Conservation (phyloP, 2,797 vertebrate genomes). For the Leuciscus waleckii region DNA sequence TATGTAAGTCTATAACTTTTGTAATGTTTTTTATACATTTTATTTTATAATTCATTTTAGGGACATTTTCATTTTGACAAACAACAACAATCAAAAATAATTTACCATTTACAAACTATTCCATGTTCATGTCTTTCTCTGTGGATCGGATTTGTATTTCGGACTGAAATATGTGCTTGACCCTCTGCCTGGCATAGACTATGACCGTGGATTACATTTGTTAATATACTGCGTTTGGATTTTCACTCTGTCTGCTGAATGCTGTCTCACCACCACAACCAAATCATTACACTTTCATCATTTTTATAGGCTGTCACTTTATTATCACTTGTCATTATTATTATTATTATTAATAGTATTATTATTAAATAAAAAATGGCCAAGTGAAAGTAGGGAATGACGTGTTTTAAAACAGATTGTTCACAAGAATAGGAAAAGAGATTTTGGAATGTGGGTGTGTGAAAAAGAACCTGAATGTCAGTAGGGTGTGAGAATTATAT, state of each 20-base stretch:
- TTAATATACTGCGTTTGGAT: too few relatives aligned
- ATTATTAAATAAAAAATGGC: neutral
- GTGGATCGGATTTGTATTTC: too few relatives aligned
- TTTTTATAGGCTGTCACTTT: neutral
- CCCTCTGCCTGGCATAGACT: too few relatives aligned
- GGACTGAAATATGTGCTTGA: too few relatives aligned
- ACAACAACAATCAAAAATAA: neutral
- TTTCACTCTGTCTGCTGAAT: too few relatives aligned
- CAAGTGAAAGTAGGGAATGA: neutral
- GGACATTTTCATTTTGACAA: neutral
- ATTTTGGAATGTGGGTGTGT: slow-evolving; percentile 33
- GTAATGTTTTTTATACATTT: neutral
- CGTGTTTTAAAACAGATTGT: neutral
- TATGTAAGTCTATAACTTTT: neutral
- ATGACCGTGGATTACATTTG: too few relatives aligned
- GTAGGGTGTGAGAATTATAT: slow-evolving; percentile 19
- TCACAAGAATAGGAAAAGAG: neutral
- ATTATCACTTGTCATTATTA: neutral
- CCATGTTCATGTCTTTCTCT: too few relatives aligned
- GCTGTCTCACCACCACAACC: too few relatives aligned
- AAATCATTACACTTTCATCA: neutral
- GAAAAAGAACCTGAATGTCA: neutral
- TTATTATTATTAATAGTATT: neutral
- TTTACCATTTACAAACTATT: neutral
- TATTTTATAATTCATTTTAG: too few relatives aligned